These are phyloP conservation scores for Gymnarchus niloticus DNA, from an alignment of 2,113 vertebrate species.

Conservation along the genomic window DNA sequence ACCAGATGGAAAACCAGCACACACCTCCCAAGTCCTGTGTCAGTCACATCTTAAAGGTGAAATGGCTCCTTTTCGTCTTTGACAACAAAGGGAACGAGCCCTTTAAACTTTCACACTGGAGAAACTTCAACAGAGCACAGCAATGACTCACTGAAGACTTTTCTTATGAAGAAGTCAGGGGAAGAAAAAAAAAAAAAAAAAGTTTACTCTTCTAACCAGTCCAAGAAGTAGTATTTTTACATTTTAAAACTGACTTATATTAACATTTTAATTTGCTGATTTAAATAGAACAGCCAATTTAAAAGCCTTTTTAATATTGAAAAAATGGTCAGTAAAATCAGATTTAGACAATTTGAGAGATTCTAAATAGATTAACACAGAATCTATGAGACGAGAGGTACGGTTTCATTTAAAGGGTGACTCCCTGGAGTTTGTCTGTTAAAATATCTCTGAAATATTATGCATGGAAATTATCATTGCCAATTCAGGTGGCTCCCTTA, in stretches of 20 bases:
- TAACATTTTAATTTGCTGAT: too few species aligned
- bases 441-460: neutral
- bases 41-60: conserved; percentile 23
- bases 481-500: neutral
- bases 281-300: neutral
- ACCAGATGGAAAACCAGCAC: conserved; percentile 24
- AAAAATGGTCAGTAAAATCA: neutral
- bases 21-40: conserved; percentile 8
- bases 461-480: neutral
- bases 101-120: neutral
- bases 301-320: neutral
- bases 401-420: neutral
- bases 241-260: neutral
- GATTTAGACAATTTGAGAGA: neutral
- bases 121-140: conserved; percentile 20
- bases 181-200: neutral
- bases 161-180: neutral
- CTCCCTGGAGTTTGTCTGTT: neutral
- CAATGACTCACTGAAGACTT: neutral
- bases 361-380: neutral
- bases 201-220: neutral
- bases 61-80: conserved; percentile 31
- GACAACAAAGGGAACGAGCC: conserved; percentile 33
- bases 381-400: neutral
- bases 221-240: neutral